Percentiles rank a stretch among this genome's conserved stretches.
Evolutionary conservation across 2,113 vertebrate species (phyloP).

Genomic region (Vicugna pacos): DNA sequence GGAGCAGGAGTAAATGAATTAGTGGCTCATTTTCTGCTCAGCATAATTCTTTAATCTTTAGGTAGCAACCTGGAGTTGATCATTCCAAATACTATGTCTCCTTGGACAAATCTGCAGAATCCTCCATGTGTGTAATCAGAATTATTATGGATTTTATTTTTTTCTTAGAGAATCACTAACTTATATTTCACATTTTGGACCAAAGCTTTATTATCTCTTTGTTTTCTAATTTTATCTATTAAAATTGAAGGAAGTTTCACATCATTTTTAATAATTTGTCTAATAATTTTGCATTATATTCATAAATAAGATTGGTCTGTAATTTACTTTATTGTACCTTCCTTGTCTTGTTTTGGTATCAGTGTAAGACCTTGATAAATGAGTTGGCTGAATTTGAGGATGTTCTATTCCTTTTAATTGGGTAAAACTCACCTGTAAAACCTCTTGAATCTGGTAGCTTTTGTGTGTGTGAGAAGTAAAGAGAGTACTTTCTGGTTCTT

Average conservation of each 20-base stretch:
- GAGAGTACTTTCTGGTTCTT: background rate
- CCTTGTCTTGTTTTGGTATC: background rate
- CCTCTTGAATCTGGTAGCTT: background rate
- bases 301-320: background rate
- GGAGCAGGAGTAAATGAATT: background rate
- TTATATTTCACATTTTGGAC: background rate
- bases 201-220: background rate
- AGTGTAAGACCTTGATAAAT: background rate
- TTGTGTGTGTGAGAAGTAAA: background rate
- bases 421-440: background rate
- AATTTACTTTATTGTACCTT: background rate
- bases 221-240: conserved; percentile 20
- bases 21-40: background rate
- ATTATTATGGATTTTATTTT: background rate
- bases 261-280: background rate
- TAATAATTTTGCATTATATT: background rate
- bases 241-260: background rate
- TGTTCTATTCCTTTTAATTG: conserved; percentile 1
- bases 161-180: background rate
- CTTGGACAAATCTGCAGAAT: background rate
- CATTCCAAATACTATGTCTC: background rate
- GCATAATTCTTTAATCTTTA: conserved; percentile 16
- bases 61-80: background rate
- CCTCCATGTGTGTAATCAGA: background rate
- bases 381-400: background rate